These are phyloP conservation scores for Microtus ochrogaster DNA, from an alignment of 2,113 vertebrate species.

Conservation along the genomic window DNA sequence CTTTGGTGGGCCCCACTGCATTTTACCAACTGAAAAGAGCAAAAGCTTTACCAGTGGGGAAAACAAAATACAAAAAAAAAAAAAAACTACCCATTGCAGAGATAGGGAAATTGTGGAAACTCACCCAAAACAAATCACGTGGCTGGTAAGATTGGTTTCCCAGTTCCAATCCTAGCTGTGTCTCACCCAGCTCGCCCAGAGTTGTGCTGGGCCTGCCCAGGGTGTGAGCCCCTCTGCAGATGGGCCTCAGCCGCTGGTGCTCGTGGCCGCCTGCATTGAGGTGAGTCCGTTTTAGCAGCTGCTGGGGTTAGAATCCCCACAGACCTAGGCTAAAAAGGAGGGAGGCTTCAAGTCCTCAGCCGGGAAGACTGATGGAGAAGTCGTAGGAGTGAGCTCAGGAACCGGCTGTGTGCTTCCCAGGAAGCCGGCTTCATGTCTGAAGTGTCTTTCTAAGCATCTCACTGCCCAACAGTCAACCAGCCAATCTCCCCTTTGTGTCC, in stretches of 20 bases:
- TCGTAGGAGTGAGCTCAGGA: too few species aligned
- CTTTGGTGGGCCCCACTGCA: not conserved
- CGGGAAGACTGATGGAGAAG: not conserved
- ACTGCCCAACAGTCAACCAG: not conserved
- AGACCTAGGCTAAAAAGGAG: not conserved
- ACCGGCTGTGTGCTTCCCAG: not conserved
- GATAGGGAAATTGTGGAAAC: not conserved
- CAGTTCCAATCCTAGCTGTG: not conserved
- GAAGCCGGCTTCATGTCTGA: not conserved
- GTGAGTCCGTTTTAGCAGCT: not conserved
- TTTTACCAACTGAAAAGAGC: not conserved
- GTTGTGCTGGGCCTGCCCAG: not conserved
- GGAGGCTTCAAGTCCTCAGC: fast-evolving
- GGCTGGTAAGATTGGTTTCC: not conserved
- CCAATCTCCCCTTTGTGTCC: not conserved
- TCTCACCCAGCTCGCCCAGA: not conserved
- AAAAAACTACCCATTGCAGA: not conserved
- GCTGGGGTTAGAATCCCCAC: not conserved
- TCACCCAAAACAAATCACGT: not conserved
- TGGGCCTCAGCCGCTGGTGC: not conserved
- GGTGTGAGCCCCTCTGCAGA: not conserved
- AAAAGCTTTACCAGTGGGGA: not conserved
- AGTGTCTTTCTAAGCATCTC: not conserved
- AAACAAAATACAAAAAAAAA: not conserved
- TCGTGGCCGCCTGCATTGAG: not conserved